Percentiles rank a stretch among this genome's conserved stretches.
Conservation (phyloP, 2,113 vertebrate species). For the Trinectes maculatus region DNA sequence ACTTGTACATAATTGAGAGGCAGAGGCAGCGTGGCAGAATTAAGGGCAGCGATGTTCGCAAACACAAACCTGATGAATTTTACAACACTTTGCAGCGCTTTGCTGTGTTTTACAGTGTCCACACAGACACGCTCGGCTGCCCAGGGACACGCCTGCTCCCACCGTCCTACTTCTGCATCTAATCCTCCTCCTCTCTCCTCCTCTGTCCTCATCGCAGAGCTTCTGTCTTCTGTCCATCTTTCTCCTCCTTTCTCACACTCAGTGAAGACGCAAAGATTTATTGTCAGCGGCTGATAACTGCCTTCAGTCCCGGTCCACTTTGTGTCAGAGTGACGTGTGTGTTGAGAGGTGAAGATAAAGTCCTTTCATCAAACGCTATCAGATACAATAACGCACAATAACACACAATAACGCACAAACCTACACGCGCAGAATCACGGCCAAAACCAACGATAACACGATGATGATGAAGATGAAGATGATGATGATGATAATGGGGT, state of each 20-base stretch:
- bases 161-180: conserved; percentile 34
- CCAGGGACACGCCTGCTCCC: conserved; percentile 17
- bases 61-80: conserved; percentile 70
- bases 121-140: conserved; percentile 45
- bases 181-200: conserved; percentile 25
- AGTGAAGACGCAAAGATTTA: background rate
- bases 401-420: no score
- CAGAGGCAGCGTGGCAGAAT: conserved; percentile 9
- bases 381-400: no score
- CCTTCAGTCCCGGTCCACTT: background rate
- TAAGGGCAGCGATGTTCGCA: conserved; percentile 41
- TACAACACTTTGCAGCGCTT: conserved; percentile 60
- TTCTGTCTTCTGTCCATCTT: background rate
- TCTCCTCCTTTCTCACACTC: background rate
- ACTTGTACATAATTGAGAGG: conserved; percentile 62
- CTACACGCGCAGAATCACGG: no score
- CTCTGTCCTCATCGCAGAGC: conserved; percentile 9
- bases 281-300: background rate
- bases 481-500: no score
- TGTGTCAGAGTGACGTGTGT: background rate
- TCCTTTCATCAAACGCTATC: background rate
- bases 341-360: conserved; percentile 1
- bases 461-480: no score
- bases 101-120: conserved; percentile 61
- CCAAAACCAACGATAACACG: background rate